These are phyloP conservation scores for Colaptes auratus DNA, from an alignment of 2,113 vertebrate species.

Conservation along the genomic window DNA sequence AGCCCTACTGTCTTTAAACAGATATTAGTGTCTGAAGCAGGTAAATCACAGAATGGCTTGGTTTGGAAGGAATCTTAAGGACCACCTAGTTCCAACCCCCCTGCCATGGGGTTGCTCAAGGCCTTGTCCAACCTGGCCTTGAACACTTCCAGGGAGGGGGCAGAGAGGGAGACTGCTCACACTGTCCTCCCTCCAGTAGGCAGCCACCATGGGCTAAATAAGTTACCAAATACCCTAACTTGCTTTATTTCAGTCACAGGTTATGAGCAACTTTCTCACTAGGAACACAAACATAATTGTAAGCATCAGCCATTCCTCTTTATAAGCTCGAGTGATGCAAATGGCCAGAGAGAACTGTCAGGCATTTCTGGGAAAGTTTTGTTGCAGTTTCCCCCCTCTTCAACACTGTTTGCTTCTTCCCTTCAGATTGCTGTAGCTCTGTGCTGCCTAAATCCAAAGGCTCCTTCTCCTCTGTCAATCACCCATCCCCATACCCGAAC, in stretches of 20 bases:
- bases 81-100: too few species aligned
- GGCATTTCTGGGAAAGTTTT: neutral
- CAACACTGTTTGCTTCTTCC: constrained; percentile 3
- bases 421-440: constrained; percentile 62
- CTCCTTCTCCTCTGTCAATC: constrained; percentile 46
- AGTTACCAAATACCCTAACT: neutral
- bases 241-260: neutral
- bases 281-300: neutral
- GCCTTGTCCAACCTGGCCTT: too few species aligned
- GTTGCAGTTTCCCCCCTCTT: neutral
- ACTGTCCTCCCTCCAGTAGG: too few species aligned
- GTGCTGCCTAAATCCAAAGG: constrained; percentile 55
- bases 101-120: too few species aligned
- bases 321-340: neutral
- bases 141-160: too few species aligned
- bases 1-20: neutral
- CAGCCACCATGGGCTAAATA: too few species aligned
- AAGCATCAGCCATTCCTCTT: neutral
- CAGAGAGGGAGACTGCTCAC: too few species aligned
- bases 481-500: constrained; percentile 52
- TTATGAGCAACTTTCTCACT: neutral
- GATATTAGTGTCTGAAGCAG: neutral
- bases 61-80: too few species aligned
- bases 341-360: neutral
- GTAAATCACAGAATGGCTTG: too few species aligned